Percentiles rank a stretch among this genome's conserved stretches.
Evolutionary conservation across 2,113 vertebrate genomes (phyloP).

Genomic region (Elephantulus edwardii): DNA sequence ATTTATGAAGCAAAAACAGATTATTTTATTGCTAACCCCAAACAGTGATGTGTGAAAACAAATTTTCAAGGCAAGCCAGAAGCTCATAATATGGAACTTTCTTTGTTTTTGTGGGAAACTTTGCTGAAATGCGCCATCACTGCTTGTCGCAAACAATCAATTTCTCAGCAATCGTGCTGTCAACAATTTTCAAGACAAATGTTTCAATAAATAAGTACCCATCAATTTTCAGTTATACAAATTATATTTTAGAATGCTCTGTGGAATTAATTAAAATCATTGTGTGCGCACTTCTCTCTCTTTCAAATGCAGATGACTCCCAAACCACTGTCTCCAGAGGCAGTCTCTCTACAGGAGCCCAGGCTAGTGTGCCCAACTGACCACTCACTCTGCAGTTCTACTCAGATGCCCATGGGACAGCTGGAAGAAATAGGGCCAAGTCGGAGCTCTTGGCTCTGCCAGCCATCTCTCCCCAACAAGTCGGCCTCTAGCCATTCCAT

Average conservation of each 20-base stretch:
- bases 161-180: conserved; percentile 60
- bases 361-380: neutral
- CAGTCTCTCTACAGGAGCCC: neutral
- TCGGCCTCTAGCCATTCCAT: neutral
- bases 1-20: conserved; percentile 66
- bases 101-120: conserved; percentile 37
- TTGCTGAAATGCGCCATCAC: conserved; percentile 6
- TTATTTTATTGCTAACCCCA: conserved; percentile 64
- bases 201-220: conserved; percentile 61
- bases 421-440: too few species aligned
- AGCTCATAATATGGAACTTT: neutral
- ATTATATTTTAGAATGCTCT: neutral
- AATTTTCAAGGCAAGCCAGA: conserved; percentile 24
- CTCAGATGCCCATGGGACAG: neutral
- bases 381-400: neutral
- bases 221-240: conserved; percentile 45
- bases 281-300: neutral
- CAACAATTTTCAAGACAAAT: conserved; percentile 71
- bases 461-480: neutral
- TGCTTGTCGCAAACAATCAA: conserved; percentile 47
- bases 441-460: neutral
- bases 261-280: conserved; percentile 57
- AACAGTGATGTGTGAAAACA: neutral
- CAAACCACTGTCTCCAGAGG: neutral
- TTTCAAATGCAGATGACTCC: neutral